Evolutionary conservation across 2,888 invertebrate species (phyloP), one percentile per base, ranked within the genome.

Genomic region (Schizaphis graminum): DNA sequence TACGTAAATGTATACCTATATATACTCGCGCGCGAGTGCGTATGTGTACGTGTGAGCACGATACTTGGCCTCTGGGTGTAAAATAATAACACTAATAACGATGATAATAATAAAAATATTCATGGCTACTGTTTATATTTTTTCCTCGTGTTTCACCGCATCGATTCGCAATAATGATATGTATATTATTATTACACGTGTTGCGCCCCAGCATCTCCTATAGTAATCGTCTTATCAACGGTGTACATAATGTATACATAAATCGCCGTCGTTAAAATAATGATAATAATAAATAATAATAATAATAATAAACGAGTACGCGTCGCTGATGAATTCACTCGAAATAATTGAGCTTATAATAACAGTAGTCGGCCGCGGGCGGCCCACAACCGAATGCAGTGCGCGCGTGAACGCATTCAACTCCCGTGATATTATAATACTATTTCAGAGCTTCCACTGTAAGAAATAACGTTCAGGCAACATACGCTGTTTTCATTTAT

Each of bases 101-200:
- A 84, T 88, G 44, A 77, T 89, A 87, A 61, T 89, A 84, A 93
- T 53, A 84, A 84, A 26, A 77, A 35, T 28, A 85, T 41, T 61
- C 35, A 41, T 57, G 41, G 93, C 93, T 93, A 93, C 93, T 85
- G 93, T 93, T 85, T 85, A 84, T 86, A 44, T 57, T 90, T 67
- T 87, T 35, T 67, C 4, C 49, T 13, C 35, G 67, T 88, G 35
- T 91, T 77, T 77, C 56, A 67, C 53, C 44, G 3, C 92, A 26
- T 11, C 86, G 47, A 86, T 92, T 84, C 41, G 28, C 49, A 61
- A 77, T 77, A 77, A 77, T 35, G 77, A 77, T 21, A 77, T 35
- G 77, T 77, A 35, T 77, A 77, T 26, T 77, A n/a, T 35, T 67
- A 8, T 77, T 77, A 77, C 77, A 77, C 35, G 77, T 41, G 21